A percentile compares a stretch with the other conserved stretches of the same genome.
These are phyloP conservation scores for Nesoenas mayeri DNA, from an alignment of 2,113 vertebrate species.

Conservation along the genomic window DNA sequence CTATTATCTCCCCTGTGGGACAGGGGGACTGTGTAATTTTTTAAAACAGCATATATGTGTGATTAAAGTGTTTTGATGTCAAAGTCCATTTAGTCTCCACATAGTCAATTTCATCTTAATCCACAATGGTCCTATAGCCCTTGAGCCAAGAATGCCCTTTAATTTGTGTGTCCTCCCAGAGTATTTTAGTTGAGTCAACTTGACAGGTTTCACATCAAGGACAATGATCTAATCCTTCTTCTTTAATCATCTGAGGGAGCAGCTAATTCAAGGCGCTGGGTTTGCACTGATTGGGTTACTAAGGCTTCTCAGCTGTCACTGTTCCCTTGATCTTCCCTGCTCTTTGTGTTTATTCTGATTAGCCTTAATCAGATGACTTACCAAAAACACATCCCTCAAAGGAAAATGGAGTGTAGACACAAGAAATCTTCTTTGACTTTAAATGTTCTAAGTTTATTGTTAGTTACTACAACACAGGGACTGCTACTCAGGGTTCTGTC, in stretches of 20 bases:
- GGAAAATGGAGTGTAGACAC: neutral
- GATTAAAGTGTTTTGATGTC: neutral
- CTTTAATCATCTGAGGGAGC: neutral
- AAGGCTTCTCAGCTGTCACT: neutral
- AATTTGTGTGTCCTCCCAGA: neutral
- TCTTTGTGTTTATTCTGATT: neutral
- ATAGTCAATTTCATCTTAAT: neutral
- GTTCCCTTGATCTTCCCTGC: neutral
- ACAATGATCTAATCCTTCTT: neutral
- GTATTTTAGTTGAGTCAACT: neutral
- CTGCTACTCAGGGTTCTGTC: neutral
- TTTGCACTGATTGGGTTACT: neutral
- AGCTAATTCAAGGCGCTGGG: neutral
- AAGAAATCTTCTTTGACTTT: neutral
- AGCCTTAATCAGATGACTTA: neutral
- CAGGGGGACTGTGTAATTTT: fast-evolving
- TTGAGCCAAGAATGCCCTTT: neutral
- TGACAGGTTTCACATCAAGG: neutral
- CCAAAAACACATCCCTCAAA: neutral
- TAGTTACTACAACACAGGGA: neutral
- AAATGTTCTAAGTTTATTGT: neutral
- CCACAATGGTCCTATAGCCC: neutral
- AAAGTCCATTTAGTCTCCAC: neutral
- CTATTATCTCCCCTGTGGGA: neutral
- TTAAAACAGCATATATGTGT: neutral